Conservation (phyloP, 2,888 invertebrate genomes). For the Sarcophaga carnaria region DNA sequence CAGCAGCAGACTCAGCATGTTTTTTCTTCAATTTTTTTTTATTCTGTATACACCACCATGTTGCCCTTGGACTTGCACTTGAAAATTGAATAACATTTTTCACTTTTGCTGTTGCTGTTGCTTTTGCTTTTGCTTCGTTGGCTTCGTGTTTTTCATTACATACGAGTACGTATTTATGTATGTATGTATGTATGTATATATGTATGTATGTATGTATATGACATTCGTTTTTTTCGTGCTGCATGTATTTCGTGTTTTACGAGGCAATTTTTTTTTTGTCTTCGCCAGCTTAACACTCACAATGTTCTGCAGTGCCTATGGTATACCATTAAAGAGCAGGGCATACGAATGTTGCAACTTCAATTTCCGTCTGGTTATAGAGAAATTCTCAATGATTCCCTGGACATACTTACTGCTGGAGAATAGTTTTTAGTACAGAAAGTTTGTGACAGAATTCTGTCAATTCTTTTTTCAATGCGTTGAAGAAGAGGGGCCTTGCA, state of each 20-base stretch:
- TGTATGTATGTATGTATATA: no score
- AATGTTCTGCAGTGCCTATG: not conserved
- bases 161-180: no score
- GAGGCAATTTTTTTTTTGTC: not conserved
- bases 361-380: not conserved
- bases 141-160: conserved; percentile 36
- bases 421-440: no score
- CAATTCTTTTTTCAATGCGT: no score
- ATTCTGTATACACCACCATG: conserved; percentile 65
- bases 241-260: not conserved
- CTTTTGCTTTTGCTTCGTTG: conserved; percentile 44
- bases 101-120: conserved; percentile 41
- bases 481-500: no score
- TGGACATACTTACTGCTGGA: not conserved
- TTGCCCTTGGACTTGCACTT: conserved; percentile 81
- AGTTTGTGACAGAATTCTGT: no score
- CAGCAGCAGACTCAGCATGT: conserved; percentile 23
- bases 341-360: not conserved
- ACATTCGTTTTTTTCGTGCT: conserved; percentile 12
- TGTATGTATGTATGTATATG: not conserved
- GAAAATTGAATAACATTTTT: conserved; percentile 72
- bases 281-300: not conserved
- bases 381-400: not conserved
- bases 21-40: not conserved
- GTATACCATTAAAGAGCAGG: not conserved